Evolutionary conservation across 2,888 invertebrate species (phyloP).

Genomic region (Leptopilina myrica): DNA sequence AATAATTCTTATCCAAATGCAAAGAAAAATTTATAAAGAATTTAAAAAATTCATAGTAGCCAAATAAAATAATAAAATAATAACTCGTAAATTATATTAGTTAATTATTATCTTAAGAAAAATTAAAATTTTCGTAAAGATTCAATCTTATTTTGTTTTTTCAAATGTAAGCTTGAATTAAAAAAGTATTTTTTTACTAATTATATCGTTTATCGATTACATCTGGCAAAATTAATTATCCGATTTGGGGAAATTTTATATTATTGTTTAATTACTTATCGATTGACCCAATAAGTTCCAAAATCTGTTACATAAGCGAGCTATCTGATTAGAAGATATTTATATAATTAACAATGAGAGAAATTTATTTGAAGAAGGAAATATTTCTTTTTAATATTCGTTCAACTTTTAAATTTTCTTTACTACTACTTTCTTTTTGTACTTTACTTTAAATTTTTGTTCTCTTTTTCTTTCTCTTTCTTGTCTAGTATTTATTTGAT

Average conservation of each 20-base stretch:
- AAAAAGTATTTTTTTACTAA: background rate
- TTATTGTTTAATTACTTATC: slow-evolving; percentile 27
- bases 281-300: background rate
- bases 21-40: too few relatives aligned
- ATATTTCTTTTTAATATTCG: too few relatives aligned
- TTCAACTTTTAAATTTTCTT: background rate
- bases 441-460: too few relatives aligned
- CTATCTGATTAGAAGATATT: slow-evolving; percentile 8
- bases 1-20: too few relatives aligned
- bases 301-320: background rate
- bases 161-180: background rate
- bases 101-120: too few relatives aligned
- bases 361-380: too few relatives aligned
- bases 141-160: background rate
- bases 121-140: background rate
- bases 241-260: background rate
- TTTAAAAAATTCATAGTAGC: too few relatives aligned
- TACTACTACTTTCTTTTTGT: too few relatives aligned
- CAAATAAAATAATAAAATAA: too few relatives aligned
- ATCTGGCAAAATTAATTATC: background rate
- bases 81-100: too few relatives aligned
- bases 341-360: background rate
- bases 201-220: background rate
- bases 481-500: background rate
- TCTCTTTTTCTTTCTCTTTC: background rate